Conservation (phyloP, 1,140 invertebrate genomes). For the Saccostrea echinata region DNA sequence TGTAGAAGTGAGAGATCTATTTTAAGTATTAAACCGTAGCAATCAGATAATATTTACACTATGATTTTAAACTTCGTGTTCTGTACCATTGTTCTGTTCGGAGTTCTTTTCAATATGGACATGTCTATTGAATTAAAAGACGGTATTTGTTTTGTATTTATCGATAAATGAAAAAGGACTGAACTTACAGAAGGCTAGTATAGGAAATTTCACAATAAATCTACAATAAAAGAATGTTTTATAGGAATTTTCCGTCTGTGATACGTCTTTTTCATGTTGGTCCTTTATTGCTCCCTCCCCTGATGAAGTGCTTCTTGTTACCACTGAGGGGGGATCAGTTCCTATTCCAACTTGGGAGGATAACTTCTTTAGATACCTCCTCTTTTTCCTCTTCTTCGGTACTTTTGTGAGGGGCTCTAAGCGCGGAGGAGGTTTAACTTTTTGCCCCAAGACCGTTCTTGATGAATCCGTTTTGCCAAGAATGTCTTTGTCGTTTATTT, state of each 20-base stretch:
- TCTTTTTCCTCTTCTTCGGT: not conserved
- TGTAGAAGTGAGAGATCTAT: not conserved
- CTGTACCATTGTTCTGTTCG: too few relatives aligned
- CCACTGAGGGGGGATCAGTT: not conserved
- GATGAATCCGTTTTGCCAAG: not conserved
- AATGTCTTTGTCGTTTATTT: not conserved
- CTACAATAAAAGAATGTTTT: not conserved
- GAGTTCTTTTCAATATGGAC: too few relatives aligned
- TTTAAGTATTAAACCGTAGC: too few relatives aligned
- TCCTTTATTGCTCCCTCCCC: not conserved
- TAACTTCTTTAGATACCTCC: not conserved
- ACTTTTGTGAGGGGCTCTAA: not conserved
- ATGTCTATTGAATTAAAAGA: too few relatives aligned
- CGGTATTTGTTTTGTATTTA: too few relatives aligned
- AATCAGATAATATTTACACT: too few relatives aligned
- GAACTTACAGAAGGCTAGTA: slow-evolving; percentile 8
- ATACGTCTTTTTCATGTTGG: not conserved
- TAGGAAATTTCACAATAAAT: slow-evolving; percentile 22
- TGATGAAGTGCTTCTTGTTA: not conserved
- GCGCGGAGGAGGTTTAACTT: not conserved
- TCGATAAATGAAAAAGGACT: not conserved
- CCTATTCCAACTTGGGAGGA: not conserved
- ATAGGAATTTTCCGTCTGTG: not conserved
- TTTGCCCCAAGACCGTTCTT: not conserved
- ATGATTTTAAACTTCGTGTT: too few relatives aligned